A percentile compares a stretch with the other conserved stretches of the same genome.
phyloP scores from a whole-genome alignment of 2,113 vertebrate genomes.

The Passer montanus region DNA sequence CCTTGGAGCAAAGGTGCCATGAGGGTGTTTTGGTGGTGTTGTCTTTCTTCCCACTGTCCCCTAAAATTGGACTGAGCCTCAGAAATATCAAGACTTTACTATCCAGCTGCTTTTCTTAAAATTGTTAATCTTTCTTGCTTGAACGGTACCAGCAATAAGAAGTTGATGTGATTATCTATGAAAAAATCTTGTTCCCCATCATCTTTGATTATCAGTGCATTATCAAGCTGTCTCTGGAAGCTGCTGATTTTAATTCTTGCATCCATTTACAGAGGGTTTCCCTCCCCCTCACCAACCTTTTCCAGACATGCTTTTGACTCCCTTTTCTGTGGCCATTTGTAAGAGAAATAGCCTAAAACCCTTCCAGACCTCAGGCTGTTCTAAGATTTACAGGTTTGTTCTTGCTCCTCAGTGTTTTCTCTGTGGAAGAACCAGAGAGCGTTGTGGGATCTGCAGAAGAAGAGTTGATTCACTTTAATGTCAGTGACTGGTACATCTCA shows the following conservation, averaged over 20 bases:
- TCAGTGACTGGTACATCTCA: constrained; percentile 71
- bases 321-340: neutral
- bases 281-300: neutral
- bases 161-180: neutral
- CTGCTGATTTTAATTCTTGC: neutral
- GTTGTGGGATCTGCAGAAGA: neutral
- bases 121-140: neutral
- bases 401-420: neutral
- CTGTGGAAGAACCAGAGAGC: constrained; percentile 24
- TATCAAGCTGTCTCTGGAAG: neutral
- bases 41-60: neutral
- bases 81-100: neutral
- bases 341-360: neutral
- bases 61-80: neutral
- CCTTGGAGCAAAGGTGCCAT: neutral
- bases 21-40: neutral
- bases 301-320: neutral
- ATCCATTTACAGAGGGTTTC: neutral
- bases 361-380: neutral
- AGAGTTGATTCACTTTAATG: constrained; percentile 59
- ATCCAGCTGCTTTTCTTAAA: neutral
- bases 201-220: neutral
- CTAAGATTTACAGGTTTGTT: neutral
- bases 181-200: neutral
- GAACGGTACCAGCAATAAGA: neutral